Conservation (phyloP, 1,140 invertebrate species). For the Arctopsyche grandis region DNA sequence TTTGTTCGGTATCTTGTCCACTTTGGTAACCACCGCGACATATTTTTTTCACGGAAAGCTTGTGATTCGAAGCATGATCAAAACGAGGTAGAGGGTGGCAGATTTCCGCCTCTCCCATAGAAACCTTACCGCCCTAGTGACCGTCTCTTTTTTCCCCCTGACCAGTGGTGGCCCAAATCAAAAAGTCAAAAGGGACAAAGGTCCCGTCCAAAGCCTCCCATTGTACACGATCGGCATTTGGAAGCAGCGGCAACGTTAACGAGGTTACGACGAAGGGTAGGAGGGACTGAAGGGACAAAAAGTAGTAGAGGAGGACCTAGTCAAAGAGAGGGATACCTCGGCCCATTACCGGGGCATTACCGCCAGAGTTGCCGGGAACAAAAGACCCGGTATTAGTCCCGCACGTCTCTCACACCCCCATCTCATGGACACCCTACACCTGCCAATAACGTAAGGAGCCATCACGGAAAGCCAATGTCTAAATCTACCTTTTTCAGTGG, state of each 20-base stretch:
- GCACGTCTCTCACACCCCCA: neutral
- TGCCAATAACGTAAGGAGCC: slow-evolving; percentile 27
- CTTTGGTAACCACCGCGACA: no score
- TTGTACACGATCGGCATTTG: slow-evolving; percentile 28
- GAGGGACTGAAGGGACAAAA: neutral
- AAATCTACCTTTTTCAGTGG: neutral
- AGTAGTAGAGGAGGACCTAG: slow-evolving; percentile 1
- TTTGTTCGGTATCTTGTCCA: no score
- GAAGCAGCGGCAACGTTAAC: slow-evolving; percentile 34
- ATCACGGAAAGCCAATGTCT: neutral
- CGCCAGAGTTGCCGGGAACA: neutral
- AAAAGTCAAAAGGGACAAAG: slow-evolving; percentile 27
- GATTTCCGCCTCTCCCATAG: no score
- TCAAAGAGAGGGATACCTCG: slow-evolving; percentile 5
- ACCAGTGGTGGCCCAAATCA: neutral
- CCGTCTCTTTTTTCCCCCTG: no score
- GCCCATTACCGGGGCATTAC: slow-evolving; percentile 34
- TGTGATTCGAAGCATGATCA: no score
- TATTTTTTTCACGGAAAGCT: no score
- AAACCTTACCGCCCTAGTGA: no score
- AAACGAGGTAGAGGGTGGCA: no score
- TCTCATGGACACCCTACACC: neutral
- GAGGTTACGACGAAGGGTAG: slow-evolving; percentile 16
- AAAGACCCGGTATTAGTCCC: slow-evolving; percentile 14
- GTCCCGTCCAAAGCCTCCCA: slow-evolving; percentile 5